Conservation (phyloP, 2,113 vertebrate species). For the Phasianus colchicus region DNA sequence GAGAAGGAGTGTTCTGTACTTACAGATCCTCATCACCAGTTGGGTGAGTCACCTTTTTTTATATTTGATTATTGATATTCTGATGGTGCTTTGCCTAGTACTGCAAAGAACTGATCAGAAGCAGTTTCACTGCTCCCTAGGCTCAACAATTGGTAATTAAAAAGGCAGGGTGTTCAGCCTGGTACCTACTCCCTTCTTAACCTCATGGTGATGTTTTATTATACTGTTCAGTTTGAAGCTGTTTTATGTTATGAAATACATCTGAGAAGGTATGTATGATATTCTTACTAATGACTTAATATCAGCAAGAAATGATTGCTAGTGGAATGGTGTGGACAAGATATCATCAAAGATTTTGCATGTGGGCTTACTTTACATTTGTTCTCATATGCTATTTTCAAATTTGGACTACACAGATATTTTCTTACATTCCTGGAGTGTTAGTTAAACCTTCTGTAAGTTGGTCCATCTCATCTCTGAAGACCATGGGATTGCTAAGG, state of each 20-base stretch:
- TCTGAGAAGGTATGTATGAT: not conserved
- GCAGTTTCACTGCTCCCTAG: too few relatives aligned
- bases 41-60: too few relatives aligned
- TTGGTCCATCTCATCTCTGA: not conserved
- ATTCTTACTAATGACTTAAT: not conserved
- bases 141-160: not conserved
- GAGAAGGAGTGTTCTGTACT: too few relatives aligned
- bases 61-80: too few relatives aligned
- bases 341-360: conserved; percentile 2
- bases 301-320: not conserved
- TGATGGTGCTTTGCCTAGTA: too few relatives aligned
- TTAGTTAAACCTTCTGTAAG: not conserved
- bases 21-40: too few relatives aligned
- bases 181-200: not conserved
- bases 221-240: not conserved
- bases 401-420: not conserved
- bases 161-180: not conserved
- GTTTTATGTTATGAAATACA: not conserved
- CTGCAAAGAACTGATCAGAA: too few relatives aligned
- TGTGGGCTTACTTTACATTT: conserved; percentile 22
- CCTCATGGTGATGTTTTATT: not conserved
- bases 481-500: not conserved
- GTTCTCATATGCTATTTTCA: conserved; percentile 15
- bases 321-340: not conserved
- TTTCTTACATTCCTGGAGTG: not conserved